Evolutionary conservation across 2,888 invertebrate species (phyloP), one percentile per base, ranked within the genome.

Genomic region (Lasioglossum pauxillum): DNA sequence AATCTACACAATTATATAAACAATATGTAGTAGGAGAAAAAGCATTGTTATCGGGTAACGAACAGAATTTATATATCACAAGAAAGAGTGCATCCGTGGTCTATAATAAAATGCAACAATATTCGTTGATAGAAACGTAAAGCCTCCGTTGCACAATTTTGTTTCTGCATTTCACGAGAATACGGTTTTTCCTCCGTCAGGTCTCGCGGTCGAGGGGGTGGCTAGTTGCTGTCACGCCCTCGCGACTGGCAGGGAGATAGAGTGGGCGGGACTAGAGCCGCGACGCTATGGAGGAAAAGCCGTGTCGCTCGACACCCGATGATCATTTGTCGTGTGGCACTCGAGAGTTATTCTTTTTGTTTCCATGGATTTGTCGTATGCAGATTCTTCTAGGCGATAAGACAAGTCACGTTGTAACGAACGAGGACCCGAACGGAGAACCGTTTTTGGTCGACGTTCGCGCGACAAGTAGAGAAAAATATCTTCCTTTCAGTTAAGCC

Each of bases 1-100:
- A 75, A 86, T 82, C 85, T 75, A 75, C 49, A 81, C 69, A 64
- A 64, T 74, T 78, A 82, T 73, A 41, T 53, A 31, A 78, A 83
- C 69, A 44, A 69, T 69, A 71, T 27, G 74, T 27, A 38, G 60
- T 72, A 44, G 57, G 49, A 49, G 31, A 64, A 31, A 27, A 53
- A 49, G 23, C 75, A 75, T 78, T 46, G 60, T 83, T 75, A 44
- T 83, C 77, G 77, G 77, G 53, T n/a, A 38, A 71, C 57, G 27
- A 75, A 38, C 49, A 71, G 38, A 44, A 83, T 83, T 71, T 75
- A 53, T 53, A 41, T 71, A 75, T 83, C 78, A 57, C 57, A 71
- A 35, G 60, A 31, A 73, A 8, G 27, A 46, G 31, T 7, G 31
- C 49, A 69, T 67, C 60, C 71, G 64, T n/a, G 49, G 31, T 67